phyloP scores from a whole-genome alignment of 2,113 vertebrate genomes.

The Myodes glareolus region DNA sequence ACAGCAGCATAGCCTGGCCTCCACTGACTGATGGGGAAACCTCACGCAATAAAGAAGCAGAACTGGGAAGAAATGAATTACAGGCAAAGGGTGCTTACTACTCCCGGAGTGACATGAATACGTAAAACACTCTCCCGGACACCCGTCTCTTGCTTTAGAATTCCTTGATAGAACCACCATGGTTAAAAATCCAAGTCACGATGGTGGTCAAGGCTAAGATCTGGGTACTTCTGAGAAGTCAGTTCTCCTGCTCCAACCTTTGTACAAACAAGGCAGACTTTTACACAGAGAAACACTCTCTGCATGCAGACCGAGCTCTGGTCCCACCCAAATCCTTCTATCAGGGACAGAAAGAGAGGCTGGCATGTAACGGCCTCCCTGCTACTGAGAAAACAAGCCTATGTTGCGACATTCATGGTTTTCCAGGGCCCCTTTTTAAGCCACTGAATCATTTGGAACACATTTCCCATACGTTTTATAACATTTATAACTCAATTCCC shows the following conservation, averaged over 20 bases:
- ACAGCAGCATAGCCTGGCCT: neutral
- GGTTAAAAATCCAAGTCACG: conserved; percentile 44
- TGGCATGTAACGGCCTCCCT: neutral
- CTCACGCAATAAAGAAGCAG: neutral
- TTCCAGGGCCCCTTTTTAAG: conserved; percentile 55
- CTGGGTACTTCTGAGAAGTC: neutral
- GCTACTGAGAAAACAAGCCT: neutral
- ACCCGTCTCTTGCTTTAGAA: neutral
- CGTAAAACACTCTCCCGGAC: neutral
- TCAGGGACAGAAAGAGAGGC: neutral
- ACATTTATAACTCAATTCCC: conserved; percentile 58
- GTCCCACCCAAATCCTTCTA: conserved; percentile 8
- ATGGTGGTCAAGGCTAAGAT: neutral
- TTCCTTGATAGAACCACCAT: neutral
- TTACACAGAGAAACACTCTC: conserved; percentile 15
- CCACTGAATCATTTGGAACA: conserved; percentile 45
- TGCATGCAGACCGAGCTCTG: neutral
- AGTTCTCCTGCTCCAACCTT: conserved; percentile 25
- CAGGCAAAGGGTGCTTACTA: neutral
- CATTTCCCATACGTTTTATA: conserved; percentile 60
- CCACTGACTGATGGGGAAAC: neutral
- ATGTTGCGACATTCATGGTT: neutral
- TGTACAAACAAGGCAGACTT: conserved; percentile 16
- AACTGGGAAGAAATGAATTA: neutral
- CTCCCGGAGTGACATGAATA: neutral